A percentile compares a stretch with the other conserved stretches of the same genome.
phyloP scores from a whole-genome alignment of 92 coral and sea anemone genomes.

The Parazoanthus darwini region DNA sequence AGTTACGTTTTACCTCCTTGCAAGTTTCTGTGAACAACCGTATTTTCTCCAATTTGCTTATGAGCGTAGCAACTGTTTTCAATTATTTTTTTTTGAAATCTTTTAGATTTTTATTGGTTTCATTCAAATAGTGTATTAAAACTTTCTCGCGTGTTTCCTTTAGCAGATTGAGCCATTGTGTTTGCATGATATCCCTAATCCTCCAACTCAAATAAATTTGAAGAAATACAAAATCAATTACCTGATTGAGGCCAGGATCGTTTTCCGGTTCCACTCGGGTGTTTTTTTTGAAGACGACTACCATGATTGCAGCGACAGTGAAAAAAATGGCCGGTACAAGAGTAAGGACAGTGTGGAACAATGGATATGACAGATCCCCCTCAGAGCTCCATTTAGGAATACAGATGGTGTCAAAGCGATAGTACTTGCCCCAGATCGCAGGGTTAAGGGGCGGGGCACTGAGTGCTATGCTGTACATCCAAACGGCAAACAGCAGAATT shows the following conservation, averaged over 20 bases:
- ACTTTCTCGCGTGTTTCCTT: too few species aligned
- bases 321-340: background rate
- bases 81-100: too few species aligned
- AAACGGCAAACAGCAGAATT: conserved; percentile 4
- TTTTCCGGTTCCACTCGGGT: background rate
- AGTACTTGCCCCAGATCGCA: conserved; percentile 7
- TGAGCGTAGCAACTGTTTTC: too few species aligned
- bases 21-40: too few species aligned
- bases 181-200: too few species aligned
- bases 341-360: background rate
- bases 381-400: background rate
- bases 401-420: conserved; percentile 19
- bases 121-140: too few species aligned
- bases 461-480: conserved; percentile 23
- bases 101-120: too few species aligned
- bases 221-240: background rate
- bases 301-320: background rate
- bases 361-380: background rate
- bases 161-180: too few species aligned
- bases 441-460: conserved; percentile 27
- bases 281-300: background rate
- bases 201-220: too few species aligned
- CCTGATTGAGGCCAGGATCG: background rate
- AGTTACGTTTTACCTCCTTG: too few species aligned
- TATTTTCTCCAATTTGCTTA: too few species aligned